Percentiles rank a stretch among this genome's conserved stretches.
Evolutionary conservation across 2,888 invertebrate genomes (phyloP).

Genomic region (Parnassius orleans): DNA sequence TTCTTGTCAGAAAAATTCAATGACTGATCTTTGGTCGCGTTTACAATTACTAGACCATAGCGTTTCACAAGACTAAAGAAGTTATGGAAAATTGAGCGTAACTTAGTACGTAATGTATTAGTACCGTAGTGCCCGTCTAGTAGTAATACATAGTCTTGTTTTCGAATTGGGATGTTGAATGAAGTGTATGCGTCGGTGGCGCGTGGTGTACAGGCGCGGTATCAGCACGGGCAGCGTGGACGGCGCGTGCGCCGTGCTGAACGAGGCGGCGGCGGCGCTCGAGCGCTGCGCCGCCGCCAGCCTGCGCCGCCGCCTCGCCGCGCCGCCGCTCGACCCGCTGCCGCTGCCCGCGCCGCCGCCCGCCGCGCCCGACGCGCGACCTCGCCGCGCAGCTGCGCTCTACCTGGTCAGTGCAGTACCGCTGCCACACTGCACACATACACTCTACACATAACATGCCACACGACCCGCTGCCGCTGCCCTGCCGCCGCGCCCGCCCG

Average conservation of each 20-base stretch:
- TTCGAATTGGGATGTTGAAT: no score
- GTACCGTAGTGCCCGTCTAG: no score
- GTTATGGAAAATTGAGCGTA: no score
- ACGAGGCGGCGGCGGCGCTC: conserved; percentile 92
- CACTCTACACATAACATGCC: no score
- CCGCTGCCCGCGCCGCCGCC: conserved; percentile 45
- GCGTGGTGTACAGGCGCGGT: conserved; percentile 84
- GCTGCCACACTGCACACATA: background rate
- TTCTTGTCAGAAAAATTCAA: no score
- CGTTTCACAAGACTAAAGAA: no score
- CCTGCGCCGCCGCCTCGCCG: conserved; percentile 84
- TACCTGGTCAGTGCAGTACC: conserved; percentile 83
- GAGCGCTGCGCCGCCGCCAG: conserved; percentile 91
- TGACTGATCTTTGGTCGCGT: no score
- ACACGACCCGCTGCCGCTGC: conserved; percentile 27
- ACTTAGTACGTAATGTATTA: no score
- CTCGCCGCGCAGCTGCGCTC: conserved; percentile 86
- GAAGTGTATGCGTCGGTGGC: background rate
- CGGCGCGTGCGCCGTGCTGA: conserved; percentile 97
- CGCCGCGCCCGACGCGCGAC: conserved; percentile 76
- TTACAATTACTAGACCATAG: no score
- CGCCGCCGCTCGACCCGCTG: conserved; percentile 58
- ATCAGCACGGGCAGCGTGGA: conserved; percentile 95
- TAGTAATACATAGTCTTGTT: no score
- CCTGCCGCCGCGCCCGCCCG: background rate